Base-by-base conservation (phyloP, 1,140 invertebrate species). In the Meloidogyne chitwoodi region DNA sequence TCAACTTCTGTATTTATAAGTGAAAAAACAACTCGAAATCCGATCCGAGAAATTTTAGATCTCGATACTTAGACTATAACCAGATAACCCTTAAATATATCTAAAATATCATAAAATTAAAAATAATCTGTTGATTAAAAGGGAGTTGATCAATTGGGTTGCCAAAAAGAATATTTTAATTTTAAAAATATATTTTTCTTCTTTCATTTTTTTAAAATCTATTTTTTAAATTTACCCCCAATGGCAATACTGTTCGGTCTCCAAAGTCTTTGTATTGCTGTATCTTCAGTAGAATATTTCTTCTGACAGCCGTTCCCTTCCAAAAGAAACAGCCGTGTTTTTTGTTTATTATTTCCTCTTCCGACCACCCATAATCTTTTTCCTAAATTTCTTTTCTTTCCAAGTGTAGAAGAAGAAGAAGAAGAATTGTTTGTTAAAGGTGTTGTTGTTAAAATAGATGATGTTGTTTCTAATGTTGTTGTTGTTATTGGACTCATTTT, bases 211-310 rank as follows among this genome's bases (percentile, higher is more conserved):
- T 4, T 34, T 34, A 34, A 34, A 34, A 12, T n/a, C n/a, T 1
- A 41, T 16, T 41, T 41, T 12, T 11, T 12, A 1, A 14, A 12
- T 41, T 41, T n/a, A 56, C 48, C 48, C 5, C 48, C 48, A 56
- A 56, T n/a, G 6, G 48, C 48, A 56, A 56, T 56, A n/a, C 48
- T 56, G 48, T 56, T 56, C 48, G 48, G 71, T 16, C 71, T 61
- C 71, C 71, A 73, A 31, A 73, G 24, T 26, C 71, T 61, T 34
- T 73, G 71, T 24, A 26, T 29, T 16, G 71, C 56, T 5, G 71
- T 56, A 38, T 73, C 71, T 26, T 61, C 31, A 64, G 61, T 12
- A 31, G 48, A 56, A 56, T 56, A 56, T 56, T 56, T 56, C 19
- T n/a, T 26, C n/a, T 73, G 71, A 34, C 71, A 61, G 29, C 22